These are phyloP conservation scores for Xestia ashworthii DNA, from an alignment of 2,888 invertebrate species.

Conservation along the genomic window DNA sequence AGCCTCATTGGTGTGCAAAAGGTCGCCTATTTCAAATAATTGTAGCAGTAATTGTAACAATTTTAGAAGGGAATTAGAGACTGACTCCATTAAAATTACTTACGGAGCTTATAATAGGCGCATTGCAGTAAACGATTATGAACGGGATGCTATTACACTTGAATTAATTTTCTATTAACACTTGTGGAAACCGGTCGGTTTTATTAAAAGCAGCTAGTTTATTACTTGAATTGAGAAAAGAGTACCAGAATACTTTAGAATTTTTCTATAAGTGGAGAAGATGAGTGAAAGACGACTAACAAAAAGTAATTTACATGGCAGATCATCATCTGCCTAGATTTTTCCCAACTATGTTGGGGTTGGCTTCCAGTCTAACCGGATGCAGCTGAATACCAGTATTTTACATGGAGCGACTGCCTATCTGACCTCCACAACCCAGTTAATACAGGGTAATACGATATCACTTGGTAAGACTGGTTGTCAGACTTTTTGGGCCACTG, in stretches of 20 bases:
- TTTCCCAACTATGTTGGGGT: too few relatives aligned
- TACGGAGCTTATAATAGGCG: conserved; percentile 37
- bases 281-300: too few relatives aligned
- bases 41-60: conserved; percentile 54
- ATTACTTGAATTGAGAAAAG: not conserved
- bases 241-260: not conserved
- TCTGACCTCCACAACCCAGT: too few relatives aligned
- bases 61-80: conserved; percentile 54
- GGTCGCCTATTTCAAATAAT: conserved; percentile 55
- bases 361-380: too few relatives aligned
- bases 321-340: too few relatives aligned
- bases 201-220: conserved; percentile 15
- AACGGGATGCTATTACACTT: conserved; percentile 43
- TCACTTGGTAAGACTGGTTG: too few relatives aligned
- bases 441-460: too few relatives aligned
- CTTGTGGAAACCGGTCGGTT: conserved; percentile 7
- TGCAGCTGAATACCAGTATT: too few relatives aligned
- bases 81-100: conserved; percentile 53
- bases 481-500: too few relatives aligned
- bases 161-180: conserved; percentile 62
- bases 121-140: conserved; percentile 50
- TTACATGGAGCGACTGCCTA: too few relatives aligned
- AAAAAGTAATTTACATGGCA: too few relatives aligned
- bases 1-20: conserved; percentile 40
- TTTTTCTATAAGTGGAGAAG: too few relatives aligned